Percentiles rank a stretch among this genome's conserved stretches.
Conservation (phyloP, 2,113 vertebrate species). For the Camelus dromedarius region DNA sequence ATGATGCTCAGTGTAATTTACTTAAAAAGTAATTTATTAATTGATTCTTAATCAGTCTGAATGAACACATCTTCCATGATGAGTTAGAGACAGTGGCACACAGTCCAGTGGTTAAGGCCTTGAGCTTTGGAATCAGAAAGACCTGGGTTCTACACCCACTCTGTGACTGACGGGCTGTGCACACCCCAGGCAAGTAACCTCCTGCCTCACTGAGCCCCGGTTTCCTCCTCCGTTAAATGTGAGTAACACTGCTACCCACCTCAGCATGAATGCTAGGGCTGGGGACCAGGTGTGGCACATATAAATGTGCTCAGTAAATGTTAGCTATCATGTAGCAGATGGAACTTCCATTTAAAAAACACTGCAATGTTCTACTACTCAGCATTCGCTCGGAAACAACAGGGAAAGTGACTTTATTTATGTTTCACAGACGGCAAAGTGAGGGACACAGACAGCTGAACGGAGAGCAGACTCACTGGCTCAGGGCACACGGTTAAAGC, state of each 20-base stretch:
- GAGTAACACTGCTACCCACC: not conserved
- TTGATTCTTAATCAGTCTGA: not conserved
- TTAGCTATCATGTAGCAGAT: not conserved
- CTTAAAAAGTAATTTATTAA: not conserved
- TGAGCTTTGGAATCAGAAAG: not conserved
- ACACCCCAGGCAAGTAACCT: not conserved
- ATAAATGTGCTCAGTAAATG: not conserved
- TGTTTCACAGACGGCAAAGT: not conserved
- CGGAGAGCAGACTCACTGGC: not conserved
- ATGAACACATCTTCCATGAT: not conserved
- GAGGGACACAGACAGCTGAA: not conserved
- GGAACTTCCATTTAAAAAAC: not conserved
- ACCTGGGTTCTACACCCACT: not conserved
- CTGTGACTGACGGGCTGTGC: not conserved
- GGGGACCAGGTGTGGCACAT: not conserved
- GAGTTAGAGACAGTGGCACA: not conserved
- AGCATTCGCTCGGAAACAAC: not conserved
- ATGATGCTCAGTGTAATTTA: not conserved
- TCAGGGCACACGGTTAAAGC: not conserved
- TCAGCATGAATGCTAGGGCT: not conserved
- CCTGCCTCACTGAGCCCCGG: not conserved
- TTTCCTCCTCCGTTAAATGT: not conserved
- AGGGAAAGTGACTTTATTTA: not conserved
- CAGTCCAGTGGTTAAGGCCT: not conserved
- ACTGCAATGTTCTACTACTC: not conserved